phyloP scores from a whole-genome alignment of 2,888 invertebrate species.

The Hedychridium roseum region DNA sequence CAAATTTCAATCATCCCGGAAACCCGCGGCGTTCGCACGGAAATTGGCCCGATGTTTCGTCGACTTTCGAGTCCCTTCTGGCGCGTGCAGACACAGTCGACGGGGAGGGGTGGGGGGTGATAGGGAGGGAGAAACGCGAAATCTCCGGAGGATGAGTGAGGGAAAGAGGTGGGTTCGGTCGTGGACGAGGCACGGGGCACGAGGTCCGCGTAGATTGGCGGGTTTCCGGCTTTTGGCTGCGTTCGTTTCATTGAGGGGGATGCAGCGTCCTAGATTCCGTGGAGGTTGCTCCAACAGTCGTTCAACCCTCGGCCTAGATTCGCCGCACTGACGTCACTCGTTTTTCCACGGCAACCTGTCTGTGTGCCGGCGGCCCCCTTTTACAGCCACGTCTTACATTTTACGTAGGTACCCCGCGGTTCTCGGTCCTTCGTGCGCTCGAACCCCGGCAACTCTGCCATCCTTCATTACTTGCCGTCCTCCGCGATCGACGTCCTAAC shows the following conservation, averaged over 20 bases:
- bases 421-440: too few relatives aligned
- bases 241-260: constrained; percentile 47
- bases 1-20: too few relatives aligned
- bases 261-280: constrained; percentile 52
- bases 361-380: too few relatives aligned
- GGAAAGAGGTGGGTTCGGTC: not conserved
- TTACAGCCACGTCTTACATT: too few relatives aligned
- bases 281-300: constrained; percentile 56
- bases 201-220: constrained; percentile 8
- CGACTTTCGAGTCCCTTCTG: too few relatives aligned
- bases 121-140: not conserved
- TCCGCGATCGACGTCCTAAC: too few relatives aligned
- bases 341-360: too few relatives aligned
- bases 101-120: not conserved
- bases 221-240: constrained; percentile 35
- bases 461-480: too few relatives aligned
- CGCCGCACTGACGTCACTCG: constrained; percentile 54
- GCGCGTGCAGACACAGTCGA: not conserved
- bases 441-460: too few relatives aligned
- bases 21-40: too few relatives aligned
- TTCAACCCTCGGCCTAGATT: constrained; percentile 62
- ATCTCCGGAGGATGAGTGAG: not conserved
- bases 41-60: too few relatives aligned
- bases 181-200: not conserved
- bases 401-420: too few relatives aligned